Conservation (phyloP, 1,140 invertebrate genomes). For the Mamestra configurata region DNA sequence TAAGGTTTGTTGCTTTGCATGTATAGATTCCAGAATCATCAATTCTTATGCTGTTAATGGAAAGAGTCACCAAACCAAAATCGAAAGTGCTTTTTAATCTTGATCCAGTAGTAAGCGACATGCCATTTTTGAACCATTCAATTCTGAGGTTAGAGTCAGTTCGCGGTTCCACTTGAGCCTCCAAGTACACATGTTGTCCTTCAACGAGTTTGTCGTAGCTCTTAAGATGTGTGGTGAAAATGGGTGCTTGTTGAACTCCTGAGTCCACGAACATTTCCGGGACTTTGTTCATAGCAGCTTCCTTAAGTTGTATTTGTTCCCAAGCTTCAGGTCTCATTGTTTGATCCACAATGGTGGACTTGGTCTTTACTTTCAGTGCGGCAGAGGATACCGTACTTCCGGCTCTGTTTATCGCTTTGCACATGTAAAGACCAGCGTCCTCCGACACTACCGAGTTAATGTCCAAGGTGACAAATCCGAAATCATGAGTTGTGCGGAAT, state of each 20-base stretch:
- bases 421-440: conserved; percentile 97
- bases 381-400: conserved; percentile 97
- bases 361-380: conserved; percentile 94
- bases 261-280: conserved; percentile 95
- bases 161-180: conserved; percentile 98
- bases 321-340: conserved; percentile 95
- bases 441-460: conserved; percentile 96
- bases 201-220: conserved; percentile 95
- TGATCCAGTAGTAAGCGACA: conserved; percentile 94
- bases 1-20: conserved; percentile 96
- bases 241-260: conserved; percentile 94
- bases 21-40: conserved; percentile 98
- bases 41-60: conserved; percentile 94
- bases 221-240: conserved; percentile 96
- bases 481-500: conserved; percentile 96
- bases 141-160: conserved; percentile 97
- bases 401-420: conserved; percentile 96
- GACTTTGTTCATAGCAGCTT: conserved; percentile 96
- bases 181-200: conserved; percentile 96
- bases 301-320: conserved; percentile 96
- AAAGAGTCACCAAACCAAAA: conserved; percentile 97
- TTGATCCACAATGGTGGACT: conserved; percentile 93
- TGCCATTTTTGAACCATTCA: conserved; percentile 97
- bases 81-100: conserved; percentile 96
- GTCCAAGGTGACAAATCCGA: conserved; percentile 97